Evolutionary conservation across 2,888 invertebrate genomes (phyloP), one percentile per base, ranked within the genome.

Genomic region (Diarsia brunnea): DNA sequence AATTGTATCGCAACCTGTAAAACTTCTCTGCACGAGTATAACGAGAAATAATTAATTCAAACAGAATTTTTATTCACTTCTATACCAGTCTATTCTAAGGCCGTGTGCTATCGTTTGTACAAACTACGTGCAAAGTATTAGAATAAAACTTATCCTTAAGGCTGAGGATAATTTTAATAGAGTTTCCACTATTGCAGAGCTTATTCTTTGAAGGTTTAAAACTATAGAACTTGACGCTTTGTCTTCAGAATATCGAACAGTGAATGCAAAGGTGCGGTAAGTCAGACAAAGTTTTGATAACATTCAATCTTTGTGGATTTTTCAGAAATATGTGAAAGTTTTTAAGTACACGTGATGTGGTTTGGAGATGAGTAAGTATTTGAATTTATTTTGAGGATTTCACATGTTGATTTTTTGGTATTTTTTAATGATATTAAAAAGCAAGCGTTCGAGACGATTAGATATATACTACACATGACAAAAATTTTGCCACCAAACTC

Each of bases 211-310:
- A 80, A 80, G 76, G 68, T 76, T 87, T 87, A 76, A 78, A 87
- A 86, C 84, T 86, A 82, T 85, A 73, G 73, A 86, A 86, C 80
- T 86, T 80, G 55, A 73, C 63, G 84, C 88, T 88, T 86, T 81
- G 81, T 88, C 88, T 84, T 79, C 75, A 53, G 84, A 88, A 88
- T 88, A 85, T 85, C 72, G 86, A 86, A 60, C 61, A 73, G 76
- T 74, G 73, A 88, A 83, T 77, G 58, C 73, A 80, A 79, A 77
- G 76, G 79, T 76, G 75, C 47, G 76, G 45, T 68, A 67, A 79
- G 75, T 79, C 78, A 75, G 78, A 66, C 66, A 24, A 85, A 87
- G 66, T 85, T 85, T 71, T 78, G 73, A 79, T 78, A 87, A 76
- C 69, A 70, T 83, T 71, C n/a, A 69, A 71, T 86, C 84, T 78